These are phyloP conservation scores for Quadroppia sp. DNA, from an alignment of 2,888 invertebrate species.

Conservation along the genomic window DNA sequence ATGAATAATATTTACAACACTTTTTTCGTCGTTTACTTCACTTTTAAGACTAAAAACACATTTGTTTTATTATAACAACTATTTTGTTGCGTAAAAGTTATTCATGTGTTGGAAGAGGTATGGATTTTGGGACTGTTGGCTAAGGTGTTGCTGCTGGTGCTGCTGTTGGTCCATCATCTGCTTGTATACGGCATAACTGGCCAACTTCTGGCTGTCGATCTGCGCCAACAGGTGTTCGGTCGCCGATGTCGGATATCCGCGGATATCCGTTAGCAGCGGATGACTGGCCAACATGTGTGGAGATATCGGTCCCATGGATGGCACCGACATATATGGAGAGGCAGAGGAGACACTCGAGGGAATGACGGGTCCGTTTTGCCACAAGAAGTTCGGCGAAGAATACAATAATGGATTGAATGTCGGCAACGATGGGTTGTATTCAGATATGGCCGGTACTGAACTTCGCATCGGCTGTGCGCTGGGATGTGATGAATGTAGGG, in stretches of 20 bases:
- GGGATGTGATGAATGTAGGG: background rate
- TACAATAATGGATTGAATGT: slow-evolving; percentile 33
- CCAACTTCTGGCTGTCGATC: background rate
- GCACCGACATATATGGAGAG: background rate
- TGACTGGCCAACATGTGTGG: slow-evolving; percentile 20
- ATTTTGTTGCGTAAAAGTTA: slow-evolving; percentile 34
- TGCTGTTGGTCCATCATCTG: slow-evolving; percentile 18
- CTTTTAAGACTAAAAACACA: background rate
- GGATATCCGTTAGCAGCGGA: slow-evolving; percentile 8
- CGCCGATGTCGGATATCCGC: background rate
- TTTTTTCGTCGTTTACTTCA: background rate
- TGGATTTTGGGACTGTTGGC: slow-evolving; percentile 14
- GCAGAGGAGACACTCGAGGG: slow-evolving; percentile 6
- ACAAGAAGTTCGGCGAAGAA: slow-evolving; percentile 19
- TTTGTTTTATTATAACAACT: background rate
- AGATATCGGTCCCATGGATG: background rate
- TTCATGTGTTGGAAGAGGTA: slow-evolving; percentile 29
- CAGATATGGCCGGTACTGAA: slow-evolving; percentile 42
- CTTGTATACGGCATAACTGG: slow-evolving; percentile 16
- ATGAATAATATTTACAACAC: background rate
- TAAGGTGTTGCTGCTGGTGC: slow-evolving; percentile 13
- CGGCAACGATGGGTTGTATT: slow-evolving; percentile 45
- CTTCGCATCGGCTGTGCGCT: background rate
- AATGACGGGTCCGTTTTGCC: slow-evolving; percentile 2
- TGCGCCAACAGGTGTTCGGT: slow-evolving; percentile 14